These are phyloP conservation scores for Chionoecetes opilio DNA, from an alignment of 1,140 invertebrate species.

Conservation along the genomic window DNA sequence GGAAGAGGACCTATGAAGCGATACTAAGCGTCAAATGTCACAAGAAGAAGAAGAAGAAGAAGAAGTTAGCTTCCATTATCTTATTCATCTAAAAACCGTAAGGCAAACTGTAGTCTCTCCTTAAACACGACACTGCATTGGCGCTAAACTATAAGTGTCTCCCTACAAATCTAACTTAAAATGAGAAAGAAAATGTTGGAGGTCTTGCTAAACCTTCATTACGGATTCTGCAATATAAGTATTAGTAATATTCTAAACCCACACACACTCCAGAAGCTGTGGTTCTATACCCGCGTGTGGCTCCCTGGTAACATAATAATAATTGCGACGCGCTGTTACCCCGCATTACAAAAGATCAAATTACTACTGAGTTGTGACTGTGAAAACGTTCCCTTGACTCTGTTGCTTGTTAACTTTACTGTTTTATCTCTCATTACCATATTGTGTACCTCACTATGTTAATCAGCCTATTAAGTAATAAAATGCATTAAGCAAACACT, in stretches of 20 bases:
- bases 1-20: too few species aligned
- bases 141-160: background rate
- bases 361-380: slow-evolving; percentile 3
- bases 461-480: background rate
- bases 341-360: slow-evolving; percentile 15
- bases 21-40: too few species aligned
- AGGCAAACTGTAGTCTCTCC: background rate
- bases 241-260: background rate
- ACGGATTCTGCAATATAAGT: background rate
- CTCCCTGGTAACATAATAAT: background rate
- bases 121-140: background rate
- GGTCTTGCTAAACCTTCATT: background rate
- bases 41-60: too few species aligned
- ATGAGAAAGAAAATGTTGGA: background rate
- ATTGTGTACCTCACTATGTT: background rate
- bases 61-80: too few species aligned
- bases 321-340: background rate
- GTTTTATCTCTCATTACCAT: background rate
- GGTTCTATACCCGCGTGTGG: background rate
- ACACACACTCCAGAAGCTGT: background rate
- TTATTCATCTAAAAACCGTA: too few species aligned
- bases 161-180: too few species aligned
- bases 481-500: background rate
- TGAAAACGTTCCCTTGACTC: slow-evolving; percentile 4
- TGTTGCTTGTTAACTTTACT: background rate